Evolutionary conservation across 2,113 vertebrate species (phyloP).

Genomic region (Urocitellus parryii): DNA sequence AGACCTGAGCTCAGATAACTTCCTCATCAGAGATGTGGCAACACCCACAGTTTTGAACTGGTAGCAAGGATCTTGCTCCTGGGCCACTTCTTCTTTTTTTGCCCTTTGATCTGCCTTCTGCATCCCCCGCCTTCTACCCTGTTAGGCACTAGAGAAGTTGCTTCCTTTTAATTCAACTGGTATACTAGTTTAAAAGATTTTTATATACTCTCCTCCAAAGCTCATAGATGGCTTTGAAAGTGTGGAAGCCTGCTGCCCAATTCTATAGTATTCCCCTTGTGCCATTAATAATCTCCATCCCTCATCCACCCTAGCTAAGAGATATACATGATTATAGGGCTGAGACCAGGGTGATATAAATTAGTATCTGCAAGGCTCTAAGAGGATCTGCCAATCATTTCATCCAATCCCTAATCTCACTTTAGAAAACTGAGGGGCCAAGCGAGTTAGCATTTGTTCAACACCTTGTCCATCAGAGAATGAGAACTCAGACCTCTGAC

Average conservation of each 20-base stretch:
- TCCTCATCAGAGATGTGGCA: background rate
- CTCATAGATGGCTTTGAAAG: background rate
- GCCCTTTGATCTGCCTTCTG: constrained; percentile 49
- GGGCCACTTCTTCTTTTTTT: constrained; percentile 29
- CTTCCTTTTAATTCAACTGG: constrained; percentile 51
- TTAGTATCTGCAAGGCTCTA: background rate
- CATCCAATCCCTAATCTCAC: background rate
- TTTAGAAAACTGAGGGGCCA: background rate
- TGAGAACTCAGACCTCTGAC: background rate
- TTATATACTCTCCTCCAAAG: background rate
- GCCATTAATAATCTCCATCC: background rate
- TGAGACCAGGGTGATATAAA: background rate
- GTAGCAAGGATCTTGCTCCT: background rate
- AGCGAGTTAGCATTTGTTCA: background rate
- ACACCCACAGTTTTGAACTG: too few species aligned
- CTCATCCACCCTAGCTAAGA: background rate
- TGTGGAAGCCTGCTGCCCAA: background rate
- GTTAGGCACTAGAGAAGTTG: background rate
- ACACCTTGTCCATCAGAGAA: background rate
- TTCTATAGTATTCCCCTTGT: background rate
- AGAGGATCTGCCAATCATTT: background rate
- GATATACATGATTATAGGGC: background rate
- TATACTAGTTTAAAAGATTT: background rate
- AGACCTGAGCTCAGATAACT: background rate
- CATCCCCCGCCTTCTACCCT: background rate